A percentile compares a stretch with the other conserved stretches of the same genome.
Conservation (phyloP, 1,140 invertebrate species). For the Lucilia cuprina region DNA sequence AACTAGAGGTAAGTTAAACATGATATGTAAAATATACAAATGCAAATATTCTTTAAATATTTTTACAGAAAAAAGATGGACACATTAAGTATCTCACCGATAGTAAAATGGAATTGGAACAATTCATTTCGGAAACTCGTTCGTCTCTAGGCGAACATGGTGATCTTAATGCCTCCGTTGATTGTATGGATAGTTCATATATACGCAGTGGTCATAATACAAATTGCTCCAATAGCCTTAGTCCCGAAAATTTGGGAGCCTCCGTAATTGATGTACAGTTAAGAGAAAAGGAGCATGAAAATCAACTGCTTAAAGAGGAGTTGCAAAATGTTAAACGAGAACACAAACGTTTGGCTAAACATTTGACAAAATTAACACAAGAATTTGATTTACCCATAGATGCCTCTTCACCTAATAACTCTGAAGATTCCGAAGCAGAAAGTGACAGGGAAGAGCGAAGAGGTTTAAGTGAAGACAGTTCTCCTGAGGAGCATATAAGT, state of each 20-base stretch:
- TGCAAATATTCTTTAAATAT: background rate
- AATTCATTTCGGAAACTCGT: slow-evolving; percentile 50
- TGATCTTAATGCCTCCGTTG: slow-evolving; percentile 42
- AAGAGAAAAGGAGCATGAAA: slow-evolving; percentile 56
- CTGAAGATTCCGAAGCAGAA: background rate
- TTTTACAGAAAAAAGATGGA: slow-evolving; percentile 36
- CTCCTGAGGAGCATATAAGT: background rate
- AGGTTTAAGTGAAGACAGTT: background rate
- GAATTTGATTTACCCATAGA: slow-evolving; percentile 36
- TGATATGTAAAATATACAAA: background rate
- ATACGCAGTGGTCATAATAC: slow-evolving; percentile 37
- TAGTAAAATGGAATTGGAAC: slow-evolving; percentile 50
- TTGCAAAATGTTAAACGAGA: slow-evolving; percentile 28
- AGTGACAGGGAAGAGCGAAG: background rate
- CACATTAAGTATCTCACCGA: slow-evolving; percentile 41
- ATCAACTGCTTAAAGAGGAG: slow-evolving; percentile 43
- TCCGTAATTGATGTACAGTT: slow-evolving; percentile 56
- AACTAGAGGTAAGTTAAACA: slow-evolving; percentile 27
- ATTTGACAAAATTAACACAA: slow-evolving; percentile 33
- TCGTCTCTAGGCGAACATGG: slow-evolving; percentile 42
- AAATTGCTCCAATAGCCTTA: slow-evolving; percentile 39
- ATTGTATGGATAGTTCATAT: background rate
- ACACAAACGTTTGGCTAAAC: slow-evolving; percentile 31
- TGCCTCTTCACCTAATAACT: background rate
- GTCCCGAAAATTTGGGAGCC: slow-evolving; percentile 53